A percentile compares a stretch with the other conserved stretches of the same genome.
phyloP scores from a whole-genome alignment of 2,888 invertebrate genomes.

The Eristalis tenax region DNA sequence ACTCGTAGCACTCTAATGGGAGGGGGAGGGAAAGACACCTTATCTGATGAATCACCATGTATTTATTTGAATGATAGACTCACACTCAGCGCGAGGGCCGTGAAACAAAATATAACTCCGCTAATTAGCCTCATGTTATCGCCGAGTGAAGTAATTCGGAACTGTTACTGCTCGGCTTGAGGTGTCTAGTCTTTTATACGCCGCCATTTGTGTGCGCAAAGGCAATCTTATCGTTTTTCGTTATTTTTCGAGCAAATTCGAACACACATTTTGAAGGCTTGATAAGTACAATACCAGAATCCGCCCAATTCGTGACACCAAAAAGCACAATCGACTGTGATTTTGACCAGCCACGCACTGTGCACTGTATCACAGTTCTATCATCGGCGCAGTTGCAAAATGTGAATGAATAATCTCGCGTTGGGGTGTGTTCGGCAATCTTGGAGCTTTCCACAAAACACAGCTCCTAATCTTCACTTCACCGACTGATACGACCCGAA shows the following conservation, averaged over 20 bases:
- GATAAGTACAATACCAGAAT: background rate
- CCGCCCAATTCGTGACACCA: background rate
- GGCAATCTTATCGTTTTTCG: conserved; percentile 19
- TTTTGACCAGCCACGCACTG: background rate
- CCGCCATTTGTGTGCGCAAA: background rate
- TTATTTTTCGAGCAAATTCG: background rate
- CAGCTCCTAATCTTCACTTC: background rate
- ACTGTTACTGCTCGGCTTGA: conserved; percentile 8
- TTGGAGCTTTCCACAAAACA: too few relatives aligned
- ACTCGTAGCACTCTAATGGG: background rate
- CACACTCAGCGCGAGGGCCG: conserved; percentile 14
- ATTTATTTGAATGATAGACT: conserved; percentile 1
- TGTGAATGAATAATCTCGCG: background rate
- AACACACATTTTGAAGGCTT: background rate
- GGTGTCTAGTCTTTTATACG: conserved; percentile 27
- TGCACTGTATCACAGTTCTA: background rate
- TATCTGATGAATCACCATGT: background rate
- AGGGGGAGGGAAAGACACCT: background rate
- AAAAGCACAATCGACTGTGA: background rate
- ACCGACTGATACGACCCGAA: background rate
- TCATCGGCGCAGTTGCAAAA: background rate
- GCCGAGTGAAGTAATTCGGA: conserved; percentile 1
- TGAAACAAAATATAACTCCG: conserved; percentile 14
- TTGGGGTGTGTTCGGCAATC: background rate
- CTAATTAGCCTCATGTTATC: conserved; percentile 25